Percentiles rank a stretch among this genome's conserved stretches.
Evolutionary conservation across 2,113 vertebrate genomes (phyloP).

Genomic region (Hepsetus odoe): DNA sequence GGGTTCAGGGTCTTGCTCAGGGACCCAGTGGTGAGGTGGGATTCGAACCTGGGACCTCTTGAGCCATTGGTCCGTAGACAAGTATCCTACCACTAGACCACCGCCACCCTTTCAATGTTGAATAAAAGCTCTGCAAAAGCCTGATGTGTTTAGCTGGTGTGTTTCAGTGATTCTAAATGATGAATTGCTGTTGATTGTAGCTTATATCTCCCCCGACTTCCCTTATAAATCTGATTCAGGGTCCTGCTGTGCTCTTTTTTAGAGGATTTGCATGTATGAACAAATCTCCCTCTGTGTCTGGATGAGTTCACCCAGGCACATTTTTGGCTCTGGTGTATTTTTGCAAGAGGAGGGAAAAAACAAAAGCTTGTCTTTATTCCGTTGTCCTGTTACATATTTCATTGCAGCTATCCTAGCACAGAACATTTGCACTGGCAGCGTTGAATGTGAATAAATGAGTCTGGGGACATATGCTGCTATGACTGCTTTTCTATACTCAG

Average conservation of each 20-base stretch:
- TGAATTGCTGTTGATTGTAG: conserved; percentile 37
- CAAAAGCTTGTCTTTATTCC: conserved; percentile 65
- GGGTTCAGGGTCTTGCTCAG: too few species aligned
- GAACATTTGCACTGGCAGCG: conserved; percentile 60
- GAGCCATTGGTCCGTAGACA: too few species aligned
- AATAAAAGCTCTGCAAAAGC: not conserved
- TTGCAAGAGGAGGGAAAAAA: conserved; percentile 42
- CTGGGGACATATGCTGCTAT: conserved; percentile 38
- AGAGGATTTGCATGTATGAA: conserved; percentile 33
- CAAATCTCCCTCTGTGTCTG: conserved; percentile 52
- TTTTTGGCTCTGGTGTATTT: conserved; percentile 41
- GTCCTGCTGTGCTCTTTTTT: conserved; percentile 14
- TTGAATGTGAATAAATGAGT: conserved; percentile 46
- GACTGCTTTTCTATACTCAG: conserved; percentile 20
- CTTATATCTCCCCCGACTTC: not conserved
- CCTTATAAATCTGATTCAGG: conserved; percentile 15
- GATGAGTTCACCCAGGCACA: conserved; percentile 25
- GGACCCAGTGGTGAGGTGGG: too few species aligned
- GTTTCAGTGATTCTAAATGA: conserved; percentile 27
- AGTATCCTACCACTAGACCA: too few species aligned
- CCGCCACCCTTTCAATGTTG: too few species aligned
- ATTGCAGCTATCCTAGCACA: conserved; percentile 59
- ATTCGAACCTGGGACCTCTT: too few species aligned
- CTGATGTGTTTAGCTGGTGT: conserved; percentile 7
- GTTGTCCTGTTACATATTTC: conserved; percentile 69